Evolutionary conservation across 2,888 invertebrate genomes (phyloP), one percentile per base, ranked within the genome.

Genomic region (Tetranychus piercei): DNA sequence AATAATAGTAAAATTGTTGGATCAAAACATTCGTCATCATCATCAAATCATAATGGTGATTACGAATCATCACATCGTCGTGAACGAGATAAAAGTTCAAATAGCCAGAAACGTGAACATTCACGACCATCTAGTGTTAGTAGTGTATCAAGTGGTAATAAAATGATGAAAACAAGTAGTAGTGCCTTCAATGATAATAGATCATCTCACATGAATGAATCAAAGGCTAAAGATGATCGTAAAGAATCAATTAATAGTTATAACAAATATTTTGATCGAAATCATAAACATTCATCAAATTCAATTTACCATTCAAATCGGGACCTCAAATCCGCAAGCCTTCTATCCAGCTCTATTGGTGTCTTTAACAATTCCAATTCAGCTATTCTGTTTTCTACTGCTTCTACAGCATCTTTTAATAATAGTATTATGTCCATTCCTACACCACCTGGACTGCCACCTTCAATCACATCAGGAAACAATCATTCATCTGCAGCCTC

Each of bases 131-230:
- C 69, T 3, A 23, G 34, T 11, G 22, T 23, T 69, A 23, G 22
- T 11, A 23, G 69, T 69, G 15, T 11, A 20, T 69, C 69, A 8
- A 69, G 69, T 69, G 34, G 69, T 11, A 20, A n/a, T 69, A 69
- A 69, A 23, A 69, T 69, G 69, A 69, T 69, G 34, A 69, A 69
- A 69, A 69, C 69, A 23, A 23, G 34, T 69, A 20, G 11, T 22
- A 69, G 69, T 69, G 69, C 69, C 69, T 69, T 69, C 23, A 20
- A 20, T 22, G 69, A 69, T 69, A 20, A 22, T 20, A n/a, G 22
- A 20, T 15, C 15, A 55, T 34, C 34, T 34, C 34, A 34, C 34
- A 23, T 23, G 6, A 69, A 23, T 69, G 69, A 69, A 11, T 22
- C 20, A 20, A 23, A 20, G 22, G 69, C 34, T 11, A 69, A 69